These are phyloP conservation scores for Molanna angustata DNA, from an alignment of 2,888 invertebrate genomes.

Conservation along the genomic window DNA sequence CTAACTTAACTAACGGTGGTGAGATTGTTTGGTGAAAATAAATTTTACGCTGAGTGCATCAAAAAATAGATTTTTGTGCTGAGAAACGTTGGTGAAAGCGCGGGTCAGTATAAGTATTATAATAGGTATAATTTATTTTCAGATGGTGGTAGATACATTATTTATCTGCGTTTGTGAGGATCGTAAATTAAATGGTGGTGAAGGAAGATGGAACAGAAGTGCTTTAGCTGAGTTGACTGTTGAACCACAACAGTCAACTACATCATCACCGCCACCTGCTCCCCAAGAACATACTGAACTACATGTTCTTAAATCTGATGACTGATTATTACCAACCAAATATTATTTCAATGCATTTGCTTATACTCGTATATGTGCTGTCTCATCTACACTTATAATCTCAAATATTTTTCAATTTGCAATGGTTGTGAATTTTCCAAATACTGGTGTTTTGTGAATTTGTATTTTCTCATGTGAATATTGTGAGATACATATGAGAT, in stretches of 20 bases:
- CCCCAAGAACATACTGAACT: constrained; percentile 29
- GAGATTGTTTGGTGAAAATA: too few relatives aligned
- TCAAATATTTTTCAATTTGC: background rate
- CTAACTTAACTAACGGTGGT: too few relatives aligned
- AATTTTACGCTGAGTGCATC: too few relatives aligned
- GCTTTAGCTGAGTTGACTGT: constrained; percentile 45
- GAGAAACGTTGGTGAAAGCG: too few relatives aligned
- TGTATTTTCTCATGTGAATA: too few relatives aligned
- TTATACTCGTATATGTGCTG: background rate
- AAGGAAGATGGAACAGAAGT: constrained; percentile 62
- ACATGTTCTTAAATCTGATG: constrained; percentile 38
- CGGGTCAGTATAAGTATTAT: too few relatives aligned
- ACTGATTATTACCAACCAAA: too few relatives aligned
- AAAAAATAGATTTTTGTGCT: too few relatives aligned
- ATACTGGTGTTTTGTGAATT: too few relatives aligned
- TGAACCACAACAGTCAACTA: constrained; percentile 34
- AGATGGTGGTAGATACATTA: constrained; percentile 94
- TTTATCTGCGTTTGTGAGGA: constrained; percentile 94
- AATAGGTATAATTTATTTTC: too few relatives aligned
- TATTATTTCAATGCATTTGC: background rate
- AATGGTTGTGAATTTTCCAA: too few relatives aligned
- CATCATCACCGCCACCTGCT: constrained; percentile 27
- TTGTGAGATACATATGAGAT: too few relatives aligned
- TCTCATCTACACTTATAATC: background rate
- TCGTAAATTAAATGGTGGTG: constrained; percentile 75